phyloP scores from a whole-genome alignment of 2,888 invertebrate species.

The Nemapogon koenigi region DNA sequence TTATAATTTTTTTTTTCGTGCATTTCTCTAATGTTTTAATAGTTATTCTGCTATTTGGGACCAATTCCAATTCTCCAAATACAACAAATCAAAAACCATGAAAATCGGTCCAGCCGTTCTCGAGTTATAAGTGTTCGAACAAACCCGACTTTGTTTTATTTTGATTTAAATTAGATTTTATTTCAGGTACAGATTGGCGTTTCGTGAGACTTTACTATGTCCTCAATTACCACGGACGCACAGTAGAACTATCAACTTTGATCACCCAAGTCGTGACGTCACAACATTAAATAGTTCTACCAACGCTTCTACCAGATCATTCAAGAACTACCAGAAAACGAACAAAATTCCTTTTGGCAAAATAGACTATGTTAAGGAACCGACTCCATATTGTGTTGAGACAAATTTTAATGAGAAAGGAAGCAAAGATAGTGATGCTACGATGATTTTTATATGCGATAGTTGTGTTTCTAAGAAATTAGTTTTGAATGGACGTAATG shows the following conservation, averaged over 20 bases:
- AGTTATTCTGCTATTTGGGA: too few relatives aligned
- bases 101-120: too few relatives aligned
- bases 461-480: conserved; percentile 2
- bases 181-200: conserved; percentile 77
- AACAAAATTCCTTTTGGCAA: conserved; percentile 30
- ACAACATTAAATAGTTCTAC: conserved; percentile 34
- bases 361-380: conserved; percentile 38
- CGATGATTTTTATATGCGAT: conserved; percentile 5
- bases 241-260: conserved; percentile 49
- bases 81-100: too few relatives aligned
- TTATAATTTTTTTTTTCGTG: not conserved
- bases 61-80: too few relatives aligned
- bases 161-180: too few relatives aligned
- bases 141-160: too few relatives aligned
- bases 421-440: conserved; percentile 1
- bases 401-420: not conserved
- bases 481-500: too few relatives aligned
- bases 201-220: conserved; percentile 75
- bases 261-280: conserved; percentile 61
- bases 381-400: conserved; percentile 30
- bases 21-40: too few relatives aligned
- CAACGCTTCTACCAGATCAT: conserved; percentile 22
- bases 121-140: too few relatives aligned
- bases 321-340: conserved; percentile 1
- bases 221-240: conserved; percentile 42